Conservation (phyloP, 2,113 vertebrate genomes). For the Oxyruncus cristatus region DNA sequence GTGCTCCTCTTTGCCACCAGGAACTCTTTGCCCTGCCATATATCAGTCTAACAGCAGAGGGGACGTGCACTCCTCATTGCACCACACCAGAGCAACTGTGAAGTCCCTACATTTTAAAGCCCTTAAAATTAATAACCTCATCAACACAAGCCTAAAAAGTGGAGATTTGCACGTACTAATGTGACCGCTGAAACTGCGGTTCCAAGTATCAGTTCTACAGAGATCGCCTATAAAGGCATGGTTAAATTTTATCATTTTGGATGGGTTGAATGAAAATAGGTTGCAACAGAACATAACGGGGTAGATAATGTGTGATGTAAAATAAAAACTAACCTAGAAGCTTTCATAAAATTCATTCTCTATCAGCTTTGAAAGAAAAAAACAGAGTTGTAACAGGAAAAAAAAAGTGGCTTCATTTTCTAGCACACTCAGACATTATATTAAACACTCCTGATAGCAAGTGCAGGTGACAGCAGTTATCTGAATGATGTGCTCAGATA, state of each 20-base stretch:
- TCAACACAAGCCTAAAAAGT: neutral
- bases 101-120: neutral
- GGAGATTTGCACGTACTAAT: neutral
- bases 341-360: neutral
- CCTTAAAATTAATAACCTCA: neutral
- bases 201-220: neutral
- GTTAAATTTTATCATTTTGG: neutral
- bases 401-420: neutral
- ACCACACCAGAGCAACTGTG: rapidly evolving
- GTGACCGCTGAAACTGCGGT: neutral
- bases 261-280: neutral
- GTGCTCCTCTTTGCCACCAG: neutral
- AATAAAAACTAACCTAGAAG: neutral
- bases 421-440: neutral
- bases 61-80: neutral
- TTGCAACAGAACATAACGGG: neutral
- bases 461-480: neutral
- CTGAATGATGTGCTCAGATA: rapidly evolving
- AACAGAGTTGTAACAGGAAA: neutral
- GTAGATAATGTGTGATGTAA: neutral
- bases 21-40: neutral
- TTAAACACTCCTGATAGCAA: neutral
- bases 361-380: neutral
- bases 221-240: rapidly evolving
- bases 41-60: neutral